Percentiles rank a stretch among this genome's conserved stretches.
phyloP scores from a whole-genome alignment of 2,888 invertebrate genomes.

The Drosophila pseudotakahashii region DNA sequence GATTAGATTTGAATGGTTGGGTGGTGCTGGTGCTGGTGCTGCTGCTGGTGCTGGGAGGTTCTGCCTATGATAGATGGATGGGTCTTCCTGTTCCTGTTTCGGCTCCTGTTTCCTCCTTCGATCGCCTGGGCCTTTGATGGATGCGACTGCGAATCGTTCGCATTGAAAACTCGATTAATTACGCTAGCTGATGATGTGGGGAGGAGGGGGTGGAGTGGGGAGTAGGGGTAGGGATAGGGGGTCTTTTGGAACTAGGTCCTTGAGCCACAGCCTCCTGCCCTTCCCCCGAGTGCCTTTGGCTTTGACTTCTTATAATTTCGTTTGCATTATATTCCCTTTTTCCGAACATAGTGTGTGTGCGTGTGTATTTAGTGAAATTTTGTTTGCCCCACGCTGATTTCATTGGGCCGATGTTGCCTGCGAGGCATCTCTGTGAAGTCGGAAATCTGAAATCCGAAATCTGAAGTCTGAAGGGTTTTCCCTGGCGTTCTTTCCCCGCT shows the following conservation, averaged over 20 bases:
- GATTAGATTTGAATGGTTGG: constrained; percentile 68
- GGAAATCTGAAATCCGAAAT: neutral
- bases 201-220: neutral
- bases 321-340: constrained; percentile 46
- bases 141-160: constrained; percentile 43
- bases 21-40: no score
- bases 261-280: neutral
- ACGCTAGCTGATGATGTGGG: constrained; percentile 37
- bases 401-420: constrained; percentile 24
- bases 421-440: constrained; percentile 29
- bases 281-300: neutral
- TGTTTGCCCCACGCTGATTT: constrained; percentile 54
- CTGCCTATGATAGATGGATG: constrained; percentile 64
- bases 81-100: neutral
- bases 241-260: neutral
- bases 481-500: neutral
- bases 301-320: constrained; percentile 36
- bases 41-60: constrained; percentile 22
- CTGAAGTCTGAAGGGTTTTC: constrained; percentile 32
- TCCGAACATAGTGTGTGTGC: constrained; percentile 20
- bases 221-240: no score
- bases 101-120: neutral
- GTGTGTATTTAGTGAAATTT: constrained; percentile 38
- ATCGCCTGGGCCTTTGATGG: constrained; percentile 40
- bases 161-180: constrained; percentile 50